Base-by-base conservation (phyloP, 2,888 invertebrate genomes). In the Troides helena region DNA sequence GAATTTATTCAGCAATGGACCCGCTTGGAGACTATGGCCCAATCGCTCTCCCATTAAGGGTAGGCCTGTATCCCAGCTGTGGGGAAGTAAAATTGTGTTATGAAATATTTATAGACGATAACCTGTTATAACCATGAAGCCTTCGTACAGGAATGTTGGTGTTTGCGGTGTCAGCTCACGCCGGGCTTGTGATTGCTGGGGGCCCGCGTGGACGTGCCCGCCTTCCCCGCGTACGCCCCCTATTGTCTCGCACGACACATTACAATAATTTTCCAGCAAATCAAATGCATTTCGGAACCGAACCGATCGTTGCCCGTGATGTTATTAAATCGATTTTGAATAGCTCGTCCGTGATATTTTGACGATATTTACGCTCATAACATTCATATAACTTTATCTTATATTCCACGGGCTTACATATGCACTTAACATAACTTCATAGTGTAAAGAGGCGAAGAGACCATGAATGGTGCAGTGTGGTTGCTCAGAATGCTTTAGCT, bases 231-330 rank as follows among this genome's bases (percentile, higher is more conserved):
- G 53, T 70, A 81, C 90, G 89, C 92, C 92, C 77, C 74, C 92
- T 89, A 92, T 92, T 92, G 92, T 92, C 84, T 78, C 80, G 81
- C 77, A 81, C 73, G 84, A 86, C 84, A 86, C 80, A 91, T 91
- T 88, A 90, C 83, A 85, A 90, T 91, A 90, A 90, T 91, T 89
- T 85, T 81, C 83, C 85, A 81, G 85, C 90, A 90, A 90, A 92
- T 91, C 91, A 89, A 91, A 88, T 84, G 85, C 89, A 87, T 89
- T 88, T 84, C 86, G 85, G 87, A 85, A 90, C 89, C 90, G 87
- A 90, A 85, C 85, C 85, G 84, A 88, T 88, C 85, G 87, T 80
- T 81, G 80, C 73, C 73, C 80, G 77, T 81, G 83, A 81, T 85
- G 84, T 86, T 88, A 89, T 88, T 88, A 87, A 90, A 89, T 89